phyloP scores from a whole-genome alignment of 2,888 invertebrate species.

The Apotomis capreana region DNA sequence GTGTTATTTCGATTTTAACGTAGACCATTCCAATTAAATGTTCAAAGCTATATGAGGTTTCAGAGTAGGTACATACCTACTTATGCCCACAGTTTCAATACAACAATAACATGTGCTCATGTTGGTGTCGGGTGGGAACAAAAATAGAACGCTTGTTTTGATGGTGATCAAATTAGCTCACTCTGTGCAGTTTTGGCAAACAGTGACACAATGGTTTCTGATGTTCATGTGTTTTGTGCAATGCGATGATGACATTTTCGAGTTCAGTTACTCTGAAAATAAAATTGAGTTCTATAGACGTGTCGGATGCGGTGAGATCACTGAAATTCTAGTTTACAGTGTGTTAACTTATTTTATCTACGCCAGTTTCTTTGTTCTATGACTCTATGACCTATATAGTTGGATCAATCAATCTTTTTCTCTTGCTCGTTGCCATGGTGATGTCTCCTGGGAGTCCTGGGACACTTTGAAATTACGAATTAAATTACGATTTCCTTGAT shows the following conservation, averaged over 20 bases:
- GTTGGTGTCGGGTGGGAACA: conserved; percentile 13
- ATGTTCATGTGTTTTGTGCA: not conserved
- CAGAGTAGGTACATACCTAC: not conserved
- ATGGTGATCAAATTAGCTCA: conserved; percentile 44
- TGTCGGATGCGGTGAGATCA: too few species aligned
- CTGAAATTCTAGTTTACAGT: too few species aligned
- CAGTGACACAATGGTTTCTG: not conserved
- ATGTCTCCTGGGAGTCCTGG: too few species aligned
- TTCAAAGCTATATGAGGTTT: not conserved
- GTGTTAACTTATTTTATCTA: too few species aligned
- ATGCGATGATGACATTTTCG: not conserved
- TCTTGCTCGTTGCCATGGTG: too few species aligned
- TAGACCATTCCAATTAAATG: not conserved
- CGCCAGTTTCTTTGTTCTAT: too few species aligned
- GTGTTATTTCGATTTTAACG: not conserved
- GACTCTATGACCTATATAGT: too few species aligned
- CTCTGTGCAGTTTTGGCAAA: not conserved
- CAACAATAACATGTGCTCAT: not conserved
- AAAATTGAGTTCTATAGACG: too few species aligned
- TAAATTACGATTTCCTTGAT: too few species aligned
- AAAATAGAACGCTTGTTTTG: conserved; percentile 21
- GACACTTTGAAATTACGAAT: too few species aligned
- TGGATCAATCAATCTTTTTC: too few species aligned
- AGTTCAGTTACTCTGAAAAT: not conserved
- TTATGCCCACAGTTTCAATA: not conserved